Evolutionary conservation across 2,797 vertebrate genomes (phyloP).

Genomic region (Enteromius argenteus): DNA sequence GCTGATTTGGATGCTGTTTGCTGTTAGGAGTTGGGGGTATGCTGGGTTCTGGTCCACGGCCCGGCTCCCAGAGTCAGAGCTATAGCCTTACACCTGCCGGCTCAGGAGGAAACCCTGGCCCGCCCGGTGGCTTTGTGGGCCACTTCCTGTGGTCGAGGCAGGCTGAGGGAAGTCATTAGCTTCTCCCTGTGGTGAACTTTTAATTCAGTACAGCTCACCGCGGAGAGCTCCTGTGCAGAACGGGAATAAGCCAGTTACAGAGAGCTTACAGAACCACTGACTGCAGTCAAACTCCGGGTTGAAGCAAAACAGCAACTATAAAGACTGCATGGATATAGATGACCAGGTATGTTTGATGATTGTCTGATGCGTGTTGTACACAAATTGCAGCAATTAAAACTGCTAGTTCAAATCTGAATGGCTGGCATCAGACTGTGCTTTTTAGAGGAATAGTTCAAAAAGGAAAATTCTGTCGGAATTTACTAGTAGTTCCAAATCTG

Average conservation of each 20-base stretch:
- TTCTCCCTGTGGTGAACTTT: slow-evolving; percentile 63
- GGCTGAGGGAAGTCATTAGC: slow-evolving; percentile 63
- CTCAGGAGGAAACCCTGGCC: slow-evolving; percentile 52
- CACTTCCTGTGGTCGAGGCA: slow-evolving; percentile 56
- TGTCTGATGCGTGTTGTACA: neutral
- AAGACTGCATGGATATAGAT: neutral
- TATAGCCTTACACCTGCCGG: slow-evolving; percentile 60
- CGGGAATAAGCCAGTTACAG: neutral
- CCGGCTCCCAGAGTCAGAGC: slow-evolving; percentile 37
- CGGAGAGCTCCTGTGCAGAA: slow-evolving; percentile 28
- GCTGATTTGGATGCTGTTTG: slow-evolving; percentile 37
- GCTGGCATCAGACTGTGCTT: neutral
- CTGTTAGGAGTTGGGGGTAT: slow-evolving; percentile 32
- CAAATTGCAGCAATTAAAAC: neutral
- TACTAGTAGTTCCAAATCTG: too few species aligned
- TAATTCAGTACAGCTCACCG: slow-evolving; percentile 61
- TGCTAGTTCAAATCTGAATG: neutral
- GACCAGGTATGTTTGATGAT: neutral
- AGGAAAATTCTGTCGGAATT: too few species aligned
- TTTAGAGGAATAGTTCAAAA: neutral
- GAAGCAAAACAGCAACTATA: neutral
- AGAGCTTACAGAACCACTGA: slow-evolving; percentile 15
- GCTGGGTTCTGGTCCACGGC: slow-evolving; percentile 53
- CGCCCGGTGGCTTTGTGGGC: slow-evolving; percentile 47
- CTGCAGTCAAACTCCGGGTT: neutral